Base-by-base conservation (phyloP, 2,113 vertebrate genomes). In the Procavia capensis region DNA sequence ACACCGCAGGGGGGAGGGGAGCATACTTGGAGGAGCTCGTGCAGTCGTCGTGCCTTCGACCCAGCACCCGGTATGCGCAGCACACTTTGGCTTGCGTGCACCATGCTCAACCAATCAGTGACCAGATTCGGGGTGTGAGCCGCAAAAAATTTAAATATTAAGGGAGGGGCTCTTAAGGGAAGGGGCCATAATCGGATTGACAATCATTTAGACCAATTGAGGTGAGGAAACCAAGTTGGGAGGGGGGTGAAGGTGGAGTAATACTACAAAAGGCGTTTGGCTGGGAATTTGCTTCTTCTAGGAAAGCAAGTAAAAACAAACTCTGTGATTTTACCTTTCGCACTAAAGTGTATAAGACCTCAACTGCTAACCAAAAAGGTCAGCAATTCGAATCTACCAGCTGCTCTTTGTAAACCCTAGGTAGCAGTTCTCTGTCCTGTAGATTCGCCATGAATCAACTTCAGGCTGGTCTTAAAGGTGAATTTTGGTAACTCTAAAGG, bases 91-190 rank as follows among this genome's bases (percentile, higher is more conserved):
- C 74, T 78, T 13, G 29, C 74, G 24, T 79, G 7, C 47, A 50
- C 76, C 96, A 94, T 57, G 93, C 10, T 50, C 10, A 5, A 3
- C 96, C 97, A 96, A 97, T 98, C 97, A 88, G 92, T 11, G 66
- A 9, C 59, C 66, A 29, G 36, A n/a, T 9, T 22, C 2, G 0
- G 27, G 11, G 1, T 1, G 39, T 27, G 72, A 84, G 82, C 17
- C 25, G 92, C 76, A 13, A 10, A 9, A 43, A 11, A 16, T 6
- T n/a, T 36, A 54, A 50, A 66, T n/a, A 0, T 34, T 0, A 3
- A 17, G 19, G 25, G n/a, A 9, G 39, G n/a, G 16, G 45, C n/a
- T 75, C 57, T 9, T 0, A 11, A 10, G 36, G 13, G 17, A 8
- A 4, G 36, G 0, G 2, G 9, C 3, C 68, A 45, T 9, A 3